Conservation (phyloP, 2,797 vertebrate species). For the Rhadinocentrus ornatus region DNA sequence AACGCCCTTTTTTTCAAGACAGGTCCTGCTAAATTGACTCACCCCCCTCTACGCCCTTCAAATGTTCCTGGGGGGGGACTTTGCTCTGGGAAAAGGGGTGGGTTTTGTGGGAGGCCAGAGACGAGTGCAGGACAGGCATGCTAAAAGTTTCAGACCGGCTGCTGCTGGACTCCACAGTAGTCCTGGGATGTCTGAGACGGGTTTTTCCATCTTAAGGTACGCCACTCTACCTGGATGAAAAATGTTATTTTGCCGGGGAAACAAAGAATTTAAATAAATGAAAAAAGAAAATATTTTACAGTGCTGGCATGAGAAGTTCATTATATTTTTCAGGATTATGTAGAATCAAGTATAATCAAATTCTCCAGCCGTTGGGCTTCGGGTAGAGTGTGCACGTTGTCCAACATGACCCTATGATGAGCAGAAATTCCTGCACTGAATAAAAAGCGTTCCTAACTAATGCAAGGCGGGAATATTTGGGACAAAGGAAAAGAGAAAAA, state of each 20-base stretch:
- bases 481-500: too few relatives aligned
- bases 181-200: constrained; percentile 18
- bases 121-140: constrained; percentile 62
- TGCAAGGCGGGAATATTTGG: too few relatives aligned
- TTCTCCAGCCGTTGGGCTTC: too few relatives aligned
- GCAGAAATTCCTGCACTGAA: too few relatives aligned
- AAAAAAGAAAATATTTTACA: neutral
- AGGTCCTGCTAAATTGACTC: constrained; percentile 57
- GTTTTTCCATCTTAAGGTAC: constrained; percentile 18
- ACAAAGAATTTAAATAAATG: too few relatives aligned
- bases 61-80: constrained; percentile 39
- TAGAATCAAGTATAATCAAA: too few relatives aligned
- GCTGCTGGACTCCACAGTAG: constrained; percentile 43
- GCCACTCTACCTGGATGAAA: neutral
- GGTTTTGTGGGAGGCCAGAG: constrained; percentile 67
- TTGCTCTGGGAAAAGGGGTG: constrained; percentile 68
- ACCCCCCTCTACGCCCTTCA: constrained; percentile 37
- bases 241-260: too few relatives aligned
- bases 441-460: too few relatives aligned
- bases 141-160: constrained; percentile 68
- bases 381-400: too few relatives aligned
- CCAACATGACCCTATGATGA: too few relatives aligned
- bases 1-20: constrained; percentile 72
- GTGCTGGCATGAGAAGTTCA: too few relatives aligned
- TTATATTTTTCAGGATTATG: too few relatives aligned